phyloP scores from a whole-genome alignment of 2,113 vertebrate genomes.

The Cygnus buccinator region DNA sequence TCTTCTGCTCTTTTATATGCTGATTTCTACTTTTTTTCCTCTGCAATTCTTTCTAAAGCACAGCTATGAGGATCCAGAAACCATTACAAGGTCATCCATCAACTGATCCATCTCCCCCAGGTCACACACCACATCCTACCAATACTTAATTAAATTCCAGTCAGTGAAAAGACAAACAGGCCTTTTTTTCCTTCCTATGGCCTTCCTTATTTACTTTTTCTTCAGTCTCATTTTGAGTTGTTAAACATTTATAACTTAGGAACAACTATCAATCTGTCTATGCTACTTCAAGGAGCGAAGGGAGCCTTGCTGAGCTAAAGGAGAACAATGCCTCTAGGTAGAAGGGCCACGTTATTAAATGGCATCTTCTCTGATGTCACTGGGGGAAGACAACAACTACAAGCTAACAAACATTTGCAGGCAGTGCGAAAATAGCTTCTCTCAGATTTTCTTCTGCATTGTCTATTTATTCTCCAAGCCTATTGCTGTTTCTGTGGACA shows the following conservation, averaged over 20 bases:
- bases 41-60: not conserved
- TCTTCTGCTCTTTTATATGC: not conserved
- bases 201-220: slow-evolving; percentile 12
- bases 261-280: not conserved
- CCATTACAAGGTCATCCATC: not conserved
- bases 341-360: not conserved
- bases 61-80: not conserved
- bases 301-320: not conserved
- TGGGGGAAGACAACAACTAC: not conserved
- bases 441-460: not conserved
- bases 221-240: slow-evolving; percentile 12
- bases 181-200: not conserved
- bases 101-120: not conserved
- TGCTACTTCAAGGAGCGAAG: not conserved
- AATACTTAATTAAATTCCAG: slow-evolving; percentile 35
- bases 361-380: not conserved
- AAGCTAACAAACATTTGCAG: not conserved
- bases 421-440: not conserved
- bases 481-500: not conserved
- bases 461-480: not conserved
- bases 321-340: not conserved
- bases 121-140: not conserved
- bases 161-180: not conserved
- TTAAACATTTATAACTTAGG: slow-evolving; percentile 41
- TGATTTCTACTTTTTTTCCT: not conserved